Evolutionary conservation across 2,113 vertebrate genomes (phyloP).

Genomic region (Oreochromis spilurus): DNA sequence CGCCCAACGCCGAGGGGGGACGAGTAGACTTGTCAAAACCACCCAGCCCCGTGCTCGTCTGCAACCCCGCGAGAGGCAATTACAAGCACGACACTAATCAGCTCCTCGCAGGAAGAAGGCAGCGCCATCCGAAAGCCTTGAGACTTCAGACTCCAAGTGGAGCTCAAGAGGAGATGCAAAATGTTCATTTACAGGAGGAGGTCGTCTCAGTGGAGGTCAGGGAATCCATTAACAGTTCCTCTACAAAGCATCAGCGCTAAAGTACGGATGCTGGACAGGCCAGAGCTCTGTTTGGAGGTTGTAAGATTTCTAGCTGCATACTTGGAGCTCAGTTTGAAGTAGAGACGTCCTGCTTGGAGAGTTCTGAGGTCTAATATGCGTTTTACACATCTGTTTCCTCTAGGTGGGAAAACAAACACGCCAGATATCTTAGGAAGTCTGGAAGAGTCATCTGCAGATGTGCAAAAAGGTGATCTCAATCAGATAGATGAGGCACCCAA

Average conservation of each 20-base stretch:
- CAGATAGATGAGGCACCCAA: background rate
- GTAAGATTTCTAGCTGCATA: background rate
- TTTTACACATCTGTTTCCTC: background rate
- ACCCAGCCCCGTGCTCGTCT: constrained; percentile 50
- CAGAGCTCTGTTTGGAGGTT: background rate
- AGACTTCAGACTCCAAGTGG: background rate
- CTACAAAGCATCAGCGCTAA: background rate
- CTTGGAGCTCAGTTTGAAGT: background rate
- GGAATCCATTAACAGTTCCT: background rate
- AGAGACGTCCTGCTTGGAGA: background rate
- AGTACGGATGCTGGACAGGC: background rate
- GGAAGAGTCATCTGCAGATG: background rate
- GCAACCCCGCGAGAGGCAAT: constrained; percentile 56
- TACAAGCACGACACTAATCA: constrained; percentile 50
- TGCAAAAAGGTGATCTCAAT: background rate
- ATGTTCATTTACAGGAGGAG: background rate
- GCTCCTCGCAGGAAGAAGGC: background rate
- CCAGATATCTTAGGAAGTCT: background rate
- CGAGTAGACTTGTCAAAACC: constrained; percentile 59
- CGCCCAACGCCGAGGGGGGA: constrained; percentile 64
- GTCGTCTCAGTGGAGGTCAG: background rate
- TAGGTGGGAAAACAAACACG: background rate
- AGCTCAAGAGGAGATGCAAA: background rate
- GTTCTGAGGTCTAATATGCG: background rate
- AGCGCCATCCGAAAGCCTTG: background rate